Evolutionary conservation across 2,113 vertebrate genomes (phyloP).

Genomic region (Laterallus jamaicensis): DNA sequence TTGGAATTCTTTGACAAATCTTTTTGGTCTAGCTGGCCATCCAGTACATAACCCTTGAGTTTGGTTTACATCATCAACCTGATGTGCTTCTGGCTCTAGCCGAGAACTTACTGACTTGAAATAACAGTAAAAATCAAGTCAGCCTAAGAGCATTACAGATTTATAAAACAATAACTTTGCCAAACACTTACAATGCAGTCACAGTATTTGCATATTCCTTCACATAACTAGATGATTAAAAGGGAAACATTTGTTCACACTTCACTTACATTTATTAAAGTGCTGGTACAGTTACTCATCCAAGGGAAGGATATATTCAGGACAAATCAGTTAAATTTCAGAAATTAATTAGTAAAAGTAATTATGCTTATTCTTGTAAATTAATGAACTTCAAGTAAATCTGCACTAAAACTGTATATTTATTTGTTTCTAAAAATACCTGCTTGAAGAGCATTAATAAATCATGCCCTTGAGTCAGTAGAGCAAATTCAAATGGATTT

Average conservation of each 20-base stretch:
- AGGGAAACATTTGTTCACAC: slow-evolving; percentile 59
- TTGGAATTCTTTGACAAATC: neutral
- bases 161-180: slow-evolving; percentile 16
- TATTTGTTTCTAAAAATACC: slow-evolving; percentile 20
- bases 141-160: slow-evolving; percentile 1
- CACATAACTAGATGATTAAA: slow-evolving; percentile 21
- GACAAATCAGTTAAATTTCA: slow-evolving; percentile 43
- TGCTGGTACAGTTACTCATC: neutral
- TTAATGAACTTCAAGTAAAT: slow-evolving; percentile 31
- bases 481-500: neutral
- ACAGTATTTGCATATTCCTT: slow-evolving; percentile 32
- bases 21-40: neutral
- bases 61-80: neutral
- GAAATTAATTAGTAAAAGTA: slow-evolving; percentile 48
- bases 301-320: slow-evolving; percentile 22
- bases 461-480: neutral
- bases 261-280: slow-evolving; percentile 51
- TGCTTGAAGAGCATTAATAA: neutral
- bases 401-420: neutral
- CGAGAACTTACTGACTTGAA: neutral
- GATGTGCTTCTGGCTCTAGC: neutral
- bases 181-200: slow-evolving; percentile 6
- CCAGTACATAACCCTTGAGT: neutral
- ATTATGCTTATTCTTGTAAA: slow-evolving; percentile 52
- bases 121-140: slow-evolving; percentile 2